Conservation (phyloP, 2,797 vertebrate genomes). For the Macroramphosus scolopax region DNA sequence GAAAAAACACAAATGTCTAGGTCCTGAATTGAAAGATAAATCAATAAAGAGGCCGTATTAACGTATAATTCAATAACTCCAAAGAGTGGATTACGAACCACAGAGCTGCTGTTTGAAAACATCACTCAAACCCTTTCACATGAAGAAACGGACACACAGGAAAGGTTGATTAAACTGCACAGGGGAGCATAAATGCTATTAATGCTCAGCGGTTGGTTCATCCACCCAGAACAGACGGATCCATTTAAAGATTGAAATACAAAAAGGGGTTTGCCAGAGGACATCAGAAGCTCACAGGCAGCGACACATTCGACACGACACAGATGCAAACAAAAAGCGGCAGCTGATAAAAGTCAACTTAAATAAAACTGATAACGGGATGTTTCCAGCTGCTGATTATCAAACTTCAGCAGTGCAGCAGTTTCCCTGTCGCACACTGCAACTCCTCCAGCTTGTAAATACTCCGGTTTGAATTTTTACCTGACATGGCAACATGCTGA, state of each 20-base stretch:
- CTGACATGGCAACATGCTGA: not conserved
- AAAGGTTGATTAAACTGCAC: not conserved
- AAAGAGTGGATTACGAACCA: not conserved
- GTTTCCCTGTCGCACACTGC: not conserved
- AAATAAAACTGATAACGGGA: not conserved
- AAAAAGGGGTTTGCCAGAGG: constrained; percentile 6
- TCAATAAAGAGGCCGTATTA: not conserved
- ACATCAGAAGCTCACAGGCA: not conserved
- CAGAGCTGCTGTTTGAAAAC: constrained; percentile 17
- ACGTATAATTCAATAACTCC: not conserved
- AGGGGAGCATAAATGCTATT: constrained; percentile 1
- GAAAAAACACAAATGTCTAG: not conserved
- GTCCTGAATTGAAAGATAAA: not conserved
- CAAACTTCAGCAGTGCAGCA: not conserved
- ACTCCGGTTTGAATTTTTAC: not conserved
- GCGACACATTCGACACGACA: not conserved
- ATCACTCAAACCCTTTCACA: constrained; percentile 1
- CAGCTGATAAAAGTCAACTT: not conserved
- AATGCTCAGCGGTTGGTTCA: not conserved
- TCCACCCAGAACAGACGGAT: not conserved
- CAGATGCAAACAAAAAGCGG: constrained; percentile 3
- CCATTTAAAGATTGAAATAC: constrained; percentile 4
- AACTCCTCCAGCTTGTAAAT: not conserved
- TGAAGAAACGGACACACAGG: not conserved
- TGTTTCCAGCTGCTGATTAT: not conserved